These are phyloP conservation scores for Pseudomyrmex pallidus DNA, from an alignment of 1,140 invertebrate species.

Conservation along the genomic window DNA sequence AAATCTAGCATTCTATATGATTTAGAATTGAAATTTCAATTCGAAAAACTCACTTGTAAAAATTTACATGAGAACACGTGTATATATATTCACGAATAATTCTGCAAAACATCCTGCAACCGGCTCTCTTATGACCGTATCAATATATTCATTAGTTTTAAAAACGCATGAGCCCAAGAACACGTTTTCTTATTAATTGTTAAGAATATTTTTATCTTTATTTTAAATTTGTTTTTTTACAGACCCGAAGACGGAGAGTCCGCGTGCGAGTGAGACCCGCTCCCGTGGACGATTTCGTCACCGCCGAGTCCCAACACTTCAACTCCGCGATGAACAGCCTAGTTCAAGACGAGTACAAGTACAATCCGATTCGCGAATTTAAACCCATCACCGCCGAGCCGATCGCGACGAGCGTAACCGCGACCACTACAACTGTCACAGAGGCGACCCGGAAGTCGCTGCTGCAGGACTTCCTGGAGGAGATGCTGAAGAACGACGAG, in stretches of 20 bases:
- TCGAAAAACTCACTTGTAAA: too few species aligned
- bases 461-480: constrained; percentile 69
- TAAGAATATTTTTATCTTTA: too few species aligned
- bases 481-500: constrained; percentile 72
- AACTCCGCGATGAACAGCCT: constrained; percentile 79
- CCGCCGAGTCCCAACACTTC: constrained; percentile 81
- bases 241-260: constrained; percentile 78
- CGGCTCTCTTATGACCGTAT: too few species aligned
- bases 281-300: constrained; percentile 78
- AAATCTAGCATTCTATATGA: too few species aligned
- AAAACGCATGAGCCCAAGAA: too few species aligned
- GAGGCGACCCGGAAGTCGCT: constrained; percentile 54
- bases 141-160: too few species aligned
- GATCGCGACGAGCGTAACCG: constrained; percentile 17
- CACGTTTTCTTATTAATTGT: too few species aligned
- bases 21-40: too few species aligned
- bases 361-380: constrained; percentile 43
- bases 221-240: constrained; percentile 56
- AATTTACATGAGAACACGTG: too few species aligned
- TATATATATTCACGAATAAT: too few species aligned
- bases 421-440: constrained; percentile 9
- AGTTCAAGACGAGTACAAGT: constrained; percentile 69
- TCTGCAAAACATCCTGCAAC: too few species aligned
- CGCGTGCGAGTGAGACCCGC: constrained; percentile 78
- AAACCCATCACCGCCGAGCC: constrained; percentile 39